phyloP scores from a whole-genome alignment of 2,888 invertebrate genomes.

The Lepidonotus clava region DNA sequence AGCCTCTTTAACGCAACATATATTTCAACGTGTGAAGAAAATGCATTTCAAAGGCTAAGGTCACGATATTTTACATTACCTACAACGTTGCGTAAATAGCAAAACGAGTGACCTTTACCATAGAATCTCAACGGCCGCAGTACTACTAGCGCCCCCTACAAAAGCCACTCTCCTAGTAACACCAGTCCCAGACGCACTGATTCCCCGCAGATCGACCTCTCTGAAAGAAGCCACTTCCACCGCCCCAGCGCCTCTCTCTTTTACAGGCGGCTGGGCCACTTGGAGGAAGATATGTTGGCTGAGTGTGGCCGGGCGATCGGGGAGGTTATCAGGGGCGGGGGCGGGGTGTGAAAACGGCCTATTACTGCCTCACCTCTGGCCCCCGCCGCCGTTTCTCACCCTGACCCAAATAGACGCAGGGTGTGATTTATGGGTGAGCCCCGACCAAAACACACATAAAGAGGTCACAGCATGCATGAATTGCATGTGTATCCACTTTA shows the following conservation, averaged over 20 bases:
- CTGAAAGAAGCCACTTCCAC: not conserved
- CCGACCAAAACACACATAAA: conserved; percentile 30
- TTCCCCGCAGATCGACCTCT: not conserved
- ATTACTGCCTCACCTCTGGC: conserved; percentile 41
- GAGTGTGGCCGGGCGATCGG: not conserved
- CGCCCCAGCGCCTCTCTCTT: not conserved
- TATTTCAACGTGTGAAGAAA: too few relatives aligned
- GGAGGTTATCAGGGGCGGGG: not conserved
- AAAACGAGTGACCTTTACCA: too few relatives aligned
- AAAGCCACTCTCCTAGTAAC: not conserved
- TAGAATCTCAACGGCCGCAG: too few relatives aligned
- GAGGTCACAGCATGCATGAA: conserved; percentile 9
- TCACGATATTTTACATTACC: too few relatives aligned
- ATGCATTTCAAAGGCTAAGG: too few relatives aligned
- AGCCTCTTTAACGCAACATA: too few relatives aligned
- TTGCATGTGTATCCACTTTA: not conserved
- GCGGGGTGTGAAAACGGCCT: not conserved
- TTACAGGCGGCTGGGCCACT: not conserved
- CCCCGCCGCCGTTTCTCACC: not conserved
- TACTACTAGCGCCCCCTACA: not conserved
- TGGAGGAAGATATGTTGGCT: not conserved
- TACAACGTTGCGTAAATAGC: too few relatives aligned
- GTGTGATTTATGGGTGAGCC: not conserved
- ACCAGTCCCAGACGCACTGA: not conserved
- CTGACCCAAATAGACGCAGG: not conserved